Evolutionary conservation across 23 tunicate genomes (phyloP).

Genomic region (Trididemnum clinides): DNA sequence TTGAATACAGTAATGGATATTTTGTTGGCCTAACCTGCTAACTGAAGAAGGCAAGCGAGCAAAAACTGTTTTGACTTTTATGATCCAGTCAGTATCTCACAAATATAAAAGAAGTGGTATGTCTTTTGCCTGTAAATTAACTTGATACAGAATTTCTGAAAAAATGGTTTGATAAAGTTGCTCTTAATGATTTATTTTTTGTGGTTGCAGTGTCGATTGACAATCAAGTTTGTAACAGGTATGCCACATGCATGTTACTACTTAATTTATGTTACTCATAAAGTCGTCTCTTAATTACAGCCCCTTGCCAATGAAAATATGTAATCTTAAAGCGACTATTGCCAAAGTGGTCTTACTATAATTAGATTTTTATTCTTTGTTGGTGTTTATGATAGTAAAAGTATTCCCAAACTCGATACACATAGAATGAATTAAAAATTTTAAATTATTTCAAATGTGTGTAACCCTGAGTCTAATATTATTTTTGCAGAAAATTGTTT

Average conservation of each 20-base stretch:
- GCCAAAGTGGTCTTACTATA: too few relatives aligned
- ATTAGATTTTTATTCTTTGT: too few relatives aligned
- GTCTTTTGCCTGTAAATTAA: conserved; percentile 7
- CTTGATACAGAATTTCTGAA: neutral
- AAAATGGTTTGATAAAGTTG: conserved; percentile 15
- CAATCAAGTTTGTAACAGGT: conserved; percentile 25
- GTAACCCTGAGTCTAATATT: too few relatives aligned
- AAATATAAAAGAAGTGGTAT: neutral
- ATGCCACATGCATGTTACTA: too few relatives aligned
- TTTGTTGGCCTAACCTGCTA: conserved; percentile 23
- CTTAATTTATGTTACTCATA: too few relatives aligned
- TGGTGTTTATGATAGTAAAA: too few relatives aligned
- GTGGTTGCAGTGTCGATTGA: conserved; percentile 11
- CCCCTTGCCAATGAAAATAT: too few relatives aligned
- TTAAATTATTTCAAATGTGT: too few relatives aligned
- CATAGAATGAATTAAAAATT: too few relatives aligned
- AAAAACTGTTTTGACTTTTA: conserved; percentile 11
- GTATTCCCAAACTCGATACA: too few relatives aligned
- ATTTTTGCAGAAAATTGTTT: neutral
- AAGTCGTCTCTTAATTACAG: too few relatives aligned
- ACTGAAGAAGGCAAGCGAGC: conserved; percentile 14
- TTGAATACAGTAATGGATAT: conserved; percentile 13
- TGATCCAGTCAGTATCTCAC: neutral
- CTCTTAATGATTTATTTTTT: neutral
- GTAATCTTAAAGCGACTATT: too few relatives aligned